Evolutionary conservation across 2,888 invertebrate genomes (phyloP).

Genomic region (Phyllotreta cruciferae): DNA sequence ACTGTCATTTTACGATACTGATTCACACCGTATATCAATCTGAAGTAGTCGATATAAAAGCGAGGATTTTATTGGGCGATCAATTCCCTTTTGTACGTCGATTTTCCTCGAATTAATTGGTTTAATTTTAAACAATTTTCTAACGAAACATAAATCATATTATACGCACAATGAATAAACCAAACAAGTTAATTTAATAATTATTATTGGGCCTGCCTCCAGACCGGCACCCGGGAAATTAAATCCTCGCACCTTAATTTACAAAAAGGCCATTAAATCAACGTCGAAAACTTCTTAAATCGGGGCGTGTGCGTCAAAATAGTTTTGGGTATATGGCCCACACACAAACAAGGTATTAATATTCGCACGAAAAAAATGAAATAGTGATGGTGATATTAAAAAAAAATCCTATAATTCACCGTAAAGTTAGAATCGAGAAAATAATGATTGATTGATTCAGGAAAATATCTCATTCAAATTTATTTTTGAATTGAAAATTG

Average conservation of each 20-base stretch:
- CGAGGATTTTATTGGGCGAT: not conserved
- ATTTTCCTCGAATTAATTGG: not conserved
- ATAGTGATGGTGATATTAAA: not conserved
- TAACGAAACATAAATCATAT: not conserved
- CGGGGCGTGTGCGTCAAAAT: conserved; percentile 43
- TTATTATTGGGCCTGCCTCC: not conserved
- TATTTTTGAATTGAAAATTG: too few species aligned
- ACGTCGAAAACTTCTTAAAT: conserved; percentile 20
- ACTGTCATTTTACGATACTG: not conserved
- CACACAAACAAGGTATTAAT: conserved; percentile 52
- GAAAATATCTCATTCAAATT: not conserved
- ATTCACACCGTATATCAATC: not conserved
- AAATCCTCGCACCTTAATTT: conserved; percentile 17
- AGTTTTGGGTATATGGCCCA: conserved; percentile 40
- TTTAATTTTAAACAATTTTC: not conserved
- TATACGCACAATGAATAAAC: conserved; percentile 1
- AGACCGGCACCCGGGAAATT: not conserved
- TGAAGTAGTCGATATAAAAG: not conserved
- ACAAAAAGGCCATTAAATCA: conserved; percentile 4
- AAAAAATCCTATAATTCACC: not conserved
- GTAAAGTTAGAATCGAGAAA: too few species aligned
- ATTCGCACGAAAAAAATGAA: conserved; percentile 14
- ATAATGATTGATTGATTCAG: not conserved
- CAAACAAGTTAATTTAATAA: conserved; percentile 20
- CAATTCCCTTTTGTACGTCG: conserved; percentile 2